These are phyloP conservation scores for Lamellibrachia columna DNA, from an alignment of 2,888 invertebrate species.

Conservation along the genomic window DNA sequence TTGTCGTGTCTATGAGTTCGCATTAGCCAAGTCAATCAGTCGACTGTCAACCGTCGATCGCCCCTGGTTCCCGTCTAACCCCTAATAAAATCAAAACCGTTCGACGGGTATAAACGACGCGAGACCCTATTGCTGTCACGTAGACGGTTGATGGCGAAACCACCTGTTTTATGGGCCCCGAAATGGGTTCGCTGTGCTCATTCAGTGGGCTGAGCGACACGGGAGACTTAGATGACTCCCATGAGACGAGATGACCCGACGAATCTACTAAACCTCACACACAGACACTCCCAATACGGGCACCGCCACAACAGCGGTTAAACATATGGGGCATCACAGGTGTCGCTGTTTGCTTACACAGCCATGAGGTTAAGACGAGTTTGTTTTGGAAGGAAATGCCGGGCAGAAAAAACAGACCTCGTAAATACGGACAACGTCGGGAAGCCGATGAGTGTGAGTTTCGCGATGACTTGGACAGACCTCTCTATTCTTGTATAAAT, in stretches of 20 bases:
- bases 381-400: background rate
- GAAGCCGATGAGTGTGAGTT: background rate
- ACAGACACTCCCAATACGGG: background rate
- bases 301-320: background rate
- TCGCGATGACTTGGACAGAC: too few relatives aligned
- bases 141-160: background rate
- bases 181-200: background rate
- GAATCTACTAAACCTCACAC: background rate
- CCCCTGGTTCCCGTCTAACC: background rate
- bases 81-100: background rate
- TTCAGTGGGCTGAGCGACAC: background rate
- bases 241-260: background rate
- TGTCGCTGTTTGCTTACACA: background rate
- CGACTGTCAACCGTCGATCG: background rate
- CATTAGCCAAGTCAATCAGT: background rate
- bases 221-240: background rate
- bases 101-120: background rate
- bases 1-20: background rate
- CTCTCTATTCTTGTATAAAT: too few relatives aligned
- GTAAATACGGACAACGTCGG: background rate
- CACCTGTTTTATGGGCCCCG: conserved; percentile 2
- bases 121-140: background rate
- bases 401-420: background rate
- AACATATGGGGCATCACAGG: background rate
- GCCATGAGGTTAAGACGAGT: background rate